Evolutionary conservation across 2,797 vertebrate species (phyloP), one percentile per base, ranked within the genome.

Genomic region (Erithacus rubecula): DNA sequence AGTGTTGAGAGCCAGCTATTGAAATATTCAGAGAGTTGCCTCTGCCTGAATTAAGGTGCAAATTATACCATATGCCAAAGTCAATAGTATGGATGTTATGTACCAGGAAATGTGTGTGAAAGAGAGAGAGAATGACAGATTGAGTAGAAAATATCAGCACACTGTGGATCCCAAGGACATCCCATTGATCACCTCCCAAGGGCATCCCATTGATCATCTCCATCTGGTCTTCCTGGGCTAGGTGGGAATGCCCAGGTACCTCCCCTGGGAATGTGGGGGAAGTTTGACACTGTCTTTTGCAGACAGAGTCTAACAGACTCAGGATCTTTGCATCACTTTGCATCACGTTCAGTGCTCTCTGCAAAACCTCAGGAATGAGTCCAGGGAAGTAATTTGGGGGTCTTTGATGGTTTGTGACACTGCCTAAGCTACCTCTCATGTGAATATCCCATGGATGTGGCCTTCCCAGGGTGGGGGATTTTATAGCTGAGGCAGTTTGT

Each of bases 391-490:
- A 52, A 20, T 37, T 19, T 20, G 8, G 23, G 10, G 19, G 4
- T n/a, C 39, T 60, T 39, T 76, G 46, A 21, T 68, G 46, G n/a
- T 39, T 68, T 44, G 13, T 84, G 37, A 9, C 23, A 20, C 7
- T 9, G 29, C 19, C 23, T 52, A 44, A 52, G 9, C 7, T 60
- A 19, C 15, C 15, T 52, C 27, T 52, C 46, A 37, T 0, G 0
- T n/a, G 71, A 51, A 9, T 52, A 36, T 44, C 62, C 12, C n/a
- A 60, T 24, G n/a, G 23, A 52, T 29, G 29, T 37, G 46, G 29
- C 19, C 29, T 52, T 60, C 19, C 53, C 0, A 0, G 10, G 9
- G 4, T 23, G 12, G 3, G 11, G 5, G 6, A 4, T 12, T 44
- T 67, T 43, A 29, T 5, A n/a, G 12, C 46, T 52, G 53, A 67